Base-by-base conservation (phyloP, 23 tunicate genomes). In the Styela clava region DNA sequence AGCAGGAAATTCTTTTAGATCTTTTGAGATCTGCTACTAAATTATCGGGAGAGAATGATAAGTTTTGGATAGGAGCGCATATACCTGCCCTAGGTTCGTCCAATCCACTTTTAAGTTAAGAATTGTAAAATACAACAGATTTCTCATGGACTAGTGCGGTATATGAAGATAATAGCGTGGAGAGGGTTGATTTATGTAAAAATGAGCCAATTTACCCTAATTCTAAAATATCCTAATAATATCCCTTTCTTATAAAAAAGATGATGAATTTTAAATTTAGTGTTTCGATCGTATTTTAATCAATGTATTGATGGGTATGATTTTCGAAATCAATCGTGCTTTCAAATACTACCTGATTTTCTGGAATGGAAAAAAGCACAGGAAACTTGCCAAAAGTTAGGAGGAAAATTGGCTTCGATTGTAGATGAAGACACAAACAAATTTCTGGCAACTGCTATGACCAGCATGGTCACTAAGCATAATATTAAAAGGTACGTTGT, bases 11-110 rank as follows among this genome's bases (percentile, higher is more conserved):
- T 2, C 64, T 76, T 22, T 27, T n/a, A 0, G 31, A 24, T 12
- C 23, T 76, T n/a, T 67, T 67, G 31, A 67, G 22, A 67, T 25
- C 31, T 16, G 30, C 71, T 1, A 67, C 71, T 16, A 16, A 29
- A 25, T 12, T 12, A 44, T 22, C 71, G 26, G 26, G 23, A 44
- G 24, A 5, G 5, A 27, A 76, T 7, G 81, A 44, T 9, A 52
- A 25, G 81, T 76, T 32, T 44, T 76, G 81, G 81, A 76, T 44
- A 22, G 81, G 81, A 36, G 81, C 62, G n/a, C 24, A 52, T 24
- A 20, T 76, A 76, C 81, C 81, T 1, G 81, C 81, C 16, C 68
- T 76, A 51, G 81, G 81, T 76, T 44, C n/a, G 81, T 44, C 9
- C 0, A 67, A 18, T n/a, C n/a, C n/a, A n/a, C n/a, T n/a, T n/a